Evolutionary conservation across 2,797 vertebrate species (phyloP).

Genomic region (Momotus momota): DNA sequence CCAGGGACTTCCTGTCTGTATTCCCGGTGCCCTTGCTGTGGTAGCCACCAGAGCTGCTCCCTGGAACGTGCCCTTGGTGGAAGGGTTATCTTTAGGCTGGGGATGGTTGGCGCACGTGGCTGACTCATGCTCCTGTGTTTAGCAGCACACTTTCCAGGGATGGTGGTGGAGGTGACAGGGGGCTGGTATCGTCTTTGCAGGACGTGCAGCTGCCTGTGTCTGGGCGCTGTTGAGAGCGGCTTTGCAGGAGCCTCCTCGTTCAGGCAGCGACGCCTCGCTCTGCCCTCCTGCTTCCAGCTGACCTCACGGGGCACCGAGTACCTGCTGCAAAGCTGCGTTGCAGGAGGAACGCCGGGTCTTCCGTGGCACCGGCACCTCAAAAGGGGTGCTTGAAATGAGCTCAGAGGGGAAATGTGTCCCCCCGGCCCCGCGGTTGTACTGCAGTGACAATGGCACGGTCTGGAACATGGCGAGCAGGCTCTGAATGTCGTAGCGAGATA

Average conservation of each 20-base stretch:
- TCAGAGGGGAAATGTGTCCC: not conserved
- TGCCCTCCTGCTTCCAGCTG: not conserved
- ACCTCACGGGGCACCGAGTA: not conserved
- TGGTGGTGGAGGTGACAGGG: fast-evolving
- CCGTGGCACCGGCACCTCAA: not conserved
- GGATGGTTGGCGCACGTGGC: not conserved
- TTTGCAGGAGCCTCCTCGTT: not conserved
- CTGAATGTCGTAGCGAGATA: constrained; percentile 9
- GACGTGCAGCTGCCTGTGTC: not conserved
- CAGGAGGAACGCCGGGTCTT: not conserved
- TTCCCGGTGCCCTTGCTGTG: not conserved
- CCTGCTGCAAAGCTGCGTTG: not conserved
- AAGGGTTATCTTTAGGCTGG: not conserved
- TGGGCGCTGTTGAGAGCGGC: not conserved
- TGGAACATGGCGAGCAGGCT: constrained; percentile 34
- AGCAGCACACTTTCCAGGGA: not conserved
- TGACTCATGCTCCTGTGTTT: not conserved
- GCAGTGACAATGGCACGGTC: not conserved
- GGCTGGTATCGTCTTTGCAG: not conserved
- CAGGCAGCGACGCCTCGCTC: not conserved
- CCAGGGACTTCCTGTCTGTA: not conserved
- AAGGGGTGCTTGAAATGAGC: not conserved
- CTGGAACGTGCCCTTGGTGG: fast-evolving
- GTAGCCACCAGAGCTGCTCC: not conserved
- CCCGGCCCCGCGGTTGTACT: fast-evolving